Percentiles rank a stretch among this genome's conserved stretches.
Evolutionary conservation across 2,888 invertebrate genomes (phyloP).

Genomic region (Eristalis tenax): DNA sequence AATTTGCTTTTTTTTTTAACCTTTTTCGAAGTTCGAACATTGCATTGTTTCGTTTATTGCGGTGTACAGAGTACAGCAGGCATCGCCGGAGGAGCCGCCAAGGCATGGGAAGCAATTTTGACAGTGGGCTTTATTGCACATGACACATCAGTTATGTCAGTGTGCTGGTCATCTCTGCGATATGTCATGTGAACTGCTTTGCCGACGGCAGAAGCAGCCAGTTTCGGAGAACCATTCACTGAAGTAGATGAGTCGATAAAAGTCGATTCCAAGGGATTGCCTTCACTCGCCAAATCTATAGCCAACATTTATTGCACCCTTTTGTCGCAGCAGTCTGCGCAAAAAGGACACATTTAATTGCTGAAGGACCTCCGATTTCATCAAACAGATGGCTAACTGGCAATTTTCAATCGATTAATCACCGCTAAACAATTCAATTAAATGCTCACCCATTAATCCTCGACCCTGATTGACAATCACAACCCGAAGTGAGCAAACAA

Average conservation of each 20-base stretch:
- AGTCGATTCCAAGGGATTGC: too few species aligned
- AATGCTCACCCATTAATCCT: constrained; percentile 60
- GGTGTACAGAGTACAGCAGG: not conserved
- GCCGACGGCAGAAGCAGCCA: too few species aligned
- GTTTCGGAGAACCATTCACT: too few species aligned
- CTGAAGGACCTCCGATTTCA: not conserved
- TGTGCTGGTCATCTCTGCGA: too few species aligned
- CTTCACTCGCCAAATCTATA: too few species aligned
- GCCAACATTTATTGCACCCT: not conserved
- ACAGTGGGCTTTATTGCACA: too few species aligned
- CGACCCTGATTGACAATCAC: constrained; percentile 65
- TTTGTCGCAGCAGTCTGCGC: not conserved
- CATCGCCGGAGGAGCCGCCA: not conserved
- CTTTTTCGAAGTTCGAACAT: not conserved
- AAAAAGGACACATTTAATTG: not conserved
- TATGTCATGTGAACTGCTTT: too few species aligned
- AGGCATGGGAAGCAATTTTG: not conserved
- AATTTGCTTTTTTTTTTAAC: not conserved
- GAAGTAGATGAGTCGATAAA: too few species aligned
- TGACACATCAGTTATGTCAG: too few species aligned
- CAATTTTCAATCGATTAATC: constrained; percentile 44
- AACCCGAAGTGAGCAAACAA: constrained; percentile 62
- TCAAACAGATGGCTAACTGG: constrained; percentile 52
- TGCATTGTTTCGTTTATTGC: not conserved
- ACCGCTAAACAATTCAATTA: constrained; percentile 71